These are phyloP conservation scores for Sesia apiformis DNA, from an alignment of 2,888 invertebrate species.

Conservation along the genomic window DNA sequence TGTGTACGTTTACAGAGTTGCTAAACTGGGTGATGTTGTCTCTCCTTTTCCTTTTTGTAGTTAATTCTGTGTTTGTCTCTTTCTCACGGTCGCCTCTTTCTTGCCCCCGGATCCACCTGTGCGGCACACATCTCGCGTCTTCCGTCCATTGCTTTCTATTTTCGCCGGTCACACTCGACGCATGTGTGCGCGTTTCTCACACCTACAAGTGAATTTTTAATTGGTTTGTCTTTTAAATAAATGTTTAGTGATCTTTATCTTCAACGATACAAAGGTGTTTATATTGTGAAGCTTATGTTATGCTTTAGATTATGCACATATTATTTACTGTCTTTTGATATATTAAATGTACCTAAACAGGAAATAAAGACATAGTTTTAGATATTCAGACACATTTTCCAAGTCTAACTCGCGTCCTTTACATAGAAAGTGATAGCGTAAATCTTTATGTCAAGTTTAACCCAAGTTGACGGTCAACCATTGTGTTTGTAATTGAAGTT, in stretches of 20 bases:
- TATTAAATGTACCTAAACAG: too few species aligned
- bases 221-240: slow-evolving; percentile 8
- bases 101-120: slow-evolving; percentile 50
- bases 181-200: slow-evolving; percentile 34
- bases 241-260: slow-evolving; percentile 4
- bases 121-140: slow-evolving; percentile 62
- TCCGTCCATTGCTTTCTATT: slow-evolving; percentile 70
- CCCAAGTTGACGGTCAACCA: slow-evolving; percentile 38
- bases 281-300: too few species aligned
- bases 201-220: slow-evolving; percentile 7
- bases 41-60: background rate
- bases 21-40: slow-evolving; percentile 2
- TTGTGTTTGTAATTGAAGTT: slow-evolving; percentile 23
- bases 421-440: background rate
- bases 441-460: background rate
- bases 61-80: background rate
- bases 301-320: too few species aligned
- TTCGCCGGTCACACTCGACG: slow-evolving; percentile 50
- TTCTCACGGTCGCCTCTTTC: slow-evolving; percentile 31
- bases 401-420: slow-evolving; percentile 10
- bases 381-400: background rate
- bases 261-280: background rate
- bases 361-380: too few species aligned
- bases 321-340: too few species aligned
- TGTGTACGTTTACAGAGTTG: slow-evolving; percentile 4